Evolutionary conservation across 2,797 vertebrate genomes (phyloP).

Genomic region (Sebastolobus alascanus): DNA sequence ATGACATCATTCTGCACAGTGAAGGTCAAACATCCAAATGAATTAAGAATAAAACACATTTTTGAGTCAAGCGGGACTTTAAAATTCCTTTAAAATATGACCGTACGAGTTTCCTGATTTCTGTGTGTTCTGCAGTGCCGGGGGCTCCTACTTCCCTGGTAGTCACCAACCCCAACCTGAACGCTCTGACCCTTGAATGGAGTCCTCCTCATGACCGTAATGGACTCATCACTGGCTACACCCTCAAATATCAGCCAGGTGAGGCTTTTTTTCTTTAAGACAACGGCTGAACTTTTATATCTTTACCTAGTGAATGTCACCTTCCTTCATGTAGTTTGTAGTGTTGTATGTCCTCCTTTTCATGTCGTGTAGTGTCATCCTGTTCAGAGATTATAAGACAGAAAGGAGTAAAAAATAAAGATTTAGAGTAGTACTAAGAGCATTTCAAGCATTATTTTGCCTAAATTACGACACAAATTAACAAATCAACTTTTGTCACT

Average conservation of each 20-base stretch:
- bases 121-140: constrained; percentile 86
- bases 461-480: constrained; percentile 63
- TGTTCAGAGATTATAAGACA: constrained; percentile 29
- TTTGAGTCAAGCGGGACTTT: not conserved
- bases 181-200: constrained; percentile 95
- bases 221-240: constrained; percentile 93
- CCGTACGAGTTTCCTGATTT: not conserved
- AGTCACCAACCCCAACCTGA: constrained; percentile 87
- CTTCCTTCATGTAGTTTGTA: constrained; percentile 64
- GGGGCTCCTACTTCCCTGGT: constrained; percentile 89
- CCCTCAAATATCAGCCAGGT: constrained; percentile 95
- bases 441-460: constrained; percentile 47
- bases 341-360: constrained; percentile 54
- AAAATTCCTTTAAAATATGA: not conserved
- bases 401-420: constrained; percentile 8
- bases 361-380: constrained; percentile 53
- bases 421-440: constrained; percentile 30
- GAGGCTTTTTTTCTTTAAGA: constrained; percentile 70
- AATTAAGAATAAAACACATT: not conserved
- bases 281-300: not conserved
- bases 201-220: constrained; percentile 91
- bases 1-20: not conserved
- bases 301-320: constrained; percentile 12
- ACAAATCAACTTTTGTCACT: constrained; percentile 77
- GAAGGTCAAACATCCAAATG: not conserved